Evolutionary conservation across 2,113 vertebrate species (phyloP).

Genomic region (Lates calcarifer): DNA sequence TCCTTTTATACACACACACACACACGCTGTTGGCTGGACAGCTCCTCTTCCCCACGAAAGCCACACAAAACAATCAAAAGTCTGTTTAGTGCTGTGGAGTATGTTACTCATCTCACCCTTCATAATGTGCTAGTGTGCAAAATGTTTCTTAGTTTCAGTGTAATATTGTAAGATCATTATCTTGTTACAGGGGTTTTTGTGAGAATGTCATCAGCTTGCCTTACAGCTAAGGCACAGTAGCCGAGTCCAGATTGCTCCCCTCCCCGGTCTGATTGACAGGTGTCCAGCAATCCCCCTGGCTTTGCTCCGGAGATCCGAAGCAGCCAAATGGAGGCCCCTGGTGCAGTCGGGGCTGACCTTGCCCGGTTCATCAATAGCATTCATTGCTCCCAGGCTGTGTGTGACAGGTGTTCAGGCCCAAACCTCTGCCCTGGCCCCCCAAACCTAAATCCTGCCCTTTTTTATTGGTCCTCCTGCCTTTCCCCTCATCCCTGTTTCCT

Average conservation of each 20-base stretch:
- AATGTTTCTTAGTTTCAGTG: conserved; percentile 68
- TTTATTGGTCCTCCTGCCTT: conserved; percentile 65
- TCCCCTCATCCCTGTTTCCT: conserved; percentile 56
- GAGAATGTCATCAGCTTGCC: conserved; percentile 68
- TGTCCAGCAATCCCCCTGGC: conserved; percentile 81
- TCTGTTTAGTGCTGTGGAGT: conserved; percentile 14
- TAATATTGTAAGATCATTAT: conserved; percentile 78
- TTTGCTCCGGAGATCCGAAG: conserved; percentile 82
- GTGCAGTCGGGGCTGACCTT: conserved; percentile 65
- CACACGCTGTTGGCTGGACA: neutral
- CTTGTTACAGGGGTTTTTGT: conserved; percentile 75
- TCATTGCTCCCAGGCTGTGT: conserved; percentile 66
- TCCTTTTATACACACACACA: neutral
- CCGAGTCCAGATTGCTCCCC: conserved; percentile 63
- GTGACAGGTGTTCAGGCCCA: conserved; percentile 80
- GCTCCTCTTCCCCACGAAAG: conserved; percentile 4
- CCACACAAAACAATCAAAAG: conserved; percentile 32
- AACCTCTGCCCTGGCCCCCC: conserved; percentile 53
- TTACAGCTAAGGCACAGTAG: conserved; percentile 73
- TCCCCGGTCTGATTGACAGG: conserved; percentile 81
- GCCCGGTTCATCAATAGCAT: conserved; percentile 75
- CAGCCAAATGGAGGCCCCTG: conserved; percentile 61
- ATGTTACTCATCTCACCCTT: conserved; percentile 40
- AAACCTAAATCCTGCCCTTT: conserved; percentile 63
- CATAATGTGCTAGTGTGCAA: conserved; percentile 73